Percentiles rank a stretch among this genome's conserved stretches.
Evolutionary conservation across 2,113 vertebrate species (phyloP).

Genomic region (Spilogale gracilis): DNA sequence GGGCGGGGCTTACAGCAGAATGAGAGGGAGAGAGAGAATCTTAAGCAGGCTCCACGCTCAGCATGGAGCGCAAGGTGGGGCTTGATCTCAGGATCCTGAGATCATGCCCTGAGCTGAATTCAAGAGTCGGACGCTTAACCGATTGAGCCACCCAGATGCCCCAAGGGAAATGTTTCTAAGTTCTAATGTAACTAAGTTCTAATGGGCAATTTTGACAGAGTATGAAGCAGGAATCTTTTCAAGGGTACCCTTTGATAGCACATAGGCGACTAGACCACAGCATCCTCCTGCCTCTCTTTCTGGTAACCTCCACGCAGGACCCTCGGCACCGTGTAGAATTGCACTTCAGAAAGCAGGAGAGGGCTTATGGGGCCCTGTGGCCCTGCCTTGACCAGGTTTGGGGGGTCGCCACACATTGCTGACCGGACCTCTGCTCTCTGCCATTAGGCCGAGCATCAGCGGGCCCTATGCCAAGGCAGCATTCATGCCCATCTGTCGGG

Average conservation of each 20-base stretch:
- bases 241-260: background rate
- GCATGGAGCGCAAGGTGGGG: background rate
- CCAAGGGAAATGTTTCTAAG: background rate
- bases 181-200: background rate
- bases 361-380: background rate
- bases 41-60: background rate
- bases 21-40: background rate
- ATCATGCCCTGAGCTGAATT: background rate
- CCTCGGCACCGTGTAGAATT: background rate
- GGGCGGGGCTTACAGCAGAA: background rate
- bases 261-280: background rate
- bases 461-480: background rate
- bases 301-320: background rate
- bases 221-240: constrained; percentile 25
- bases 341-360: background rate
- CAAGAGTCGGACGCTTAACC: background rate
- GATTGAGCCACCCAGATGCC: background rate
- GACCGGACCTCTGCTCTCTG: constrained; percentile 50
- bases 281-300: background rate
- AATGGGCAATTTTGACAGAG: background rate
- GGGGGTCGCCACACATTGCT: background rate
- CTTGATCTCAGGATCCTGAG: background rate
- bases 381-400: background rate
- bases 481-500: constrained; percentile 60
- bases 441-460: background rate